phyloP scores from a whole-genome alignment of 2,113 vertebrate species.

The Alethe diademata region DNA sequence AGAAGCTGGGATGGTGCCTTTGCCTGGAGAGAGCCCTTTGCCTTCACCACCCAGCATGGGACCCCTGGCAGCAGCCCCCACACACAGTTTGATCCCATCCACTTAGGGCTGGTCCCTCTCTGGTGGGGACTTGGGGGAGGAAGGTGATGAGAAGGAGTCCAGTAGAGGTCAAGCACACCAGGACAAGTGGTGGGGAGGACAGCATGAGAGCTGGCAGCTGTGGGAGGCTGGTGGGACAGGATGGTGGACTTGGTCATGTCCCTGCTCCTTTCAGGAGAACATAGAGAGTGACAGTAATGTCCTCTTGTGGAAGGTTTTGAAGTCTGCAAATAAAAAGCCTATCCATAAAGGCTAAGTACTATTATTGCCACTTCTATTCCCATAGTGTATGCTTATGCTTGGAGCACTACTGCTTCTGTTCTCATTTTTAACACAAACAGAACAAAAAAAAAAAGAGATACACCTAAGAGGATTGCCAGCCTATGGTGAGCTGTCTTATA shows the following conservation, averaged over 20 bases:
- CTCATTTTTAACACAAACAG: neutral
- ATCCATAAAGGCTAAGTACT: neutral
- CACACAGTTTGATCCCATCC: neutral
- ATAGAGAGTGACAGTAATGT: neutral
- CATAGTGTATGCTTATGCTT: neutral
- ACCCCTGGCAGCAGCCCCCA: neutral
- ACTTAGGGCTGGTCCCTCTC: fast-evolving
- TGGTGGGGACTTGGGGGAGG: neutral
- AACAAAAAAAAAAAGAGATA: neutral
- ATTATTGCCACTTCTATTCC: neutral
- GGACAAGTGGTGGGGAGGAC: neutral
- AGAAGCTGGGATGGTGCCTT: neutral
- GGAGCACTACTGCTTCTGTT: neutral
- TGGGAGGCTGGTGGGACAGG: neutral
- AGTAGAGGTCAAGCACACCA: neutral
- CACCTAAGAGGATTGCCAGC: neutral
- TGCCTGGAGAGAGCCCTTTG: neutral
- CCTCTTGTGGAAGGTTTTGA: neutral
- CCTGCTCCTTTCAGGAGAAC: neutral
- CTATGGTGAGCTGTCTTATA: neutral
- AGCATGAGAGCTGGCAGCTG: fast-evolving
- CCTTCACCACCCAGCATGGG: fast-evolving
- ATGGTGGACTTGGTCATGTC: neutral
- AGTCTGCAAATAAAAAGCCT: neutral
- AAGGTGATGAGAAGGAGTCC: neutral